Base-by-base conservation (phyloP, 2,888 invertebrate genomes). In the Phlogophora meticulosa region DNA sequence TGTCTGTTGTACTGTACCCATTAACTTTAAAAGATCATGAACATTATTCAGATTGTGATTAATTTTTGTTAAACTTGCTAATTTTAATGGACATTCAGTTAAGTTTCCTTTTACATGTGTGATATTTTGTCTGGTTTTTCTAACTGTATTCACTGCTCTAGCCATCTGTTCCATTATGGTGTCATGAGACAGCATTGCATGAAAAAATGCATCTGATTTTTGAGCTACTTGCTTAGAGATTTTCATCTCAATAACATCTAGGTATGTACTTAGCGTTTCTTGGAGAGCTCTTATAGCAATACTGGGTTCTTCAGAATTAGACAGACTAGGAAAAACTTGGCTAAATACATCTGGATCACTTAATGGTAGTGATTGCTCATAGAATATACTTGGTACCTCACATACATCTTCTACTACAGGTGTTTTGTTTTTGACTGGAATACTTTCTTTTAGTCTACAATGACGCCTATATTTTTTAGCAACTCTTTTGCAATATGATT, bases 101-200 rank as follows among this genome's bases (percentile, higher is more conserved):
- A 98, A 95, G 84, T 97, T 97, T 78, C 96, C 96, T 92, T 99
- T 98, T 40, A 99, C 97, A 82, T 96, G 96, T 76, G 97, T 96
- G 64, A 99, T 97, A 87, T 98, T 98, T 75, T 97, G 96, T 81
- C 98, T 96, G 55, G 98, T 95, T 52, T 96, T 95, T 86, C 97
- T 96, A 36, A 98, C 97, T 86, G 98, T 97, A 68, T 96, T 96
- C 11, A 98, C 97, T 22, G 98, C 98, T 87, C 97, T 97, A 1
- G 97, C 97, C 96, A 99, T 97, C 89, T 99, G 98, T 81, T 99
- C 98, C 97, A 99, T 98, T 56, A 99, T 97, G 34, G 98, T 98
- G 90, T 99, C 99, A 93, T 99, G 99, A 9, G 99, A 99, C 61
- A 99, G 97, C 98, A 99, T 99, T 0, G 99, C 99, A 92, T 99